phyloP scores from a whole-genome alignment of 2,797 vertebrate species.

The Chiloscyllium punctatum region DNA sequence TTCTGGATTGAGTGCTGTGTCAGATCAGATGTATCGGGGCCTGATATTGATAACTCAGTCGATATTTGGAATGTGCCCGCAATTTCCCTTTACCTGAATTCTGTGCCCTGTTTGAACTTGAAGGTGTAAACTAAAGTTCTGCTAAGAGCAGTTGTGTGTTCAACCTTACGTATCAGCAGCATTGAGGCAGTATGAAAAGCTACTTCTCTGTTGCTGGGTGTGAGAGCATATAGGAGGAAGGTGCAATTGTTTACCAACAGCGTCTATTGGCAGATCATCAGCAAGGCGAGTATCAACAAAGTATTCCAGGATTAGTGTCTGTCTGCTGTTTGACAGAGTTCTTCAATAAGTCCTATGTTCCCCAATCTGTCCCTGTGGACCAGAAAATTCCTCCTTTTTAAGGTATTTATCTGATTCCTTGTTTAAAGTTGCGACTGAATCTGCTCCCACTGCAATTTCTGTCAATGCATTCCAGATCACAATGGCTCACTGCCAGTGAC shows the following conservation, averaged over 20 bases:
- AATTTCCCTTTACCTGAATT: background rate
- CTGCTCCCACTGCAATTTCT: background rate
- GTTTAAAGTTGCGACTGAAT: background rate
- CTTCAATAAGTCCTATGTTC: background rate
- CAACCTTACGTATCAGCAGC: too few relatives aligned
- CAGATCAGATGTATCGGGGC: background rate
- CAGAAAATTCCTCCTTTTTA: background rate
- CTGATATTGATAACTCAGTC: background rate
- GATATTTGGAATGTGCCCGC: background rate
- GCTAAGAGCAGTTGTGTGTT: background rate
- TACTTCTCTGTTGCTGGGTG: too few relatives aligned
- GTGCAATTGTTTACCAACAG: background rate
- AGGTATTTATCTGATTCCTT: background rate
- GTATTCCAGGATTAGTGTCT: background rate
- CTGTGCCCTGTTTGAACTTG: background rate
- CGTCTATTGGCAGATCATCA: background rate
- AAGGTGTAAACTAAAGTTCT: background rate
- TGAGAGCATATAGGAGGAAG: too few relatives aligned
- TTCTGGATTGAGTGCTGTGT: background rate
- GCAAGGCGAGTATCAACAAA: background rate
- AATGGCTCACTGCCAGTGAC: background rate
- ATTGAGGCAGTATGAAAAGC: background rate
- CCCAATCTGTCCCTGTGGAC: background rate
- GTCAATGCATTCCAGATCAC: background rate
- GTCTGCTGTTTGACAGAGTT: background rate